These are phyloP conservation scores for Meteorus cinctellus DNA, from an alignment of 2,888 invertebrate genomes.

Conservation along the genomic window DNA sequence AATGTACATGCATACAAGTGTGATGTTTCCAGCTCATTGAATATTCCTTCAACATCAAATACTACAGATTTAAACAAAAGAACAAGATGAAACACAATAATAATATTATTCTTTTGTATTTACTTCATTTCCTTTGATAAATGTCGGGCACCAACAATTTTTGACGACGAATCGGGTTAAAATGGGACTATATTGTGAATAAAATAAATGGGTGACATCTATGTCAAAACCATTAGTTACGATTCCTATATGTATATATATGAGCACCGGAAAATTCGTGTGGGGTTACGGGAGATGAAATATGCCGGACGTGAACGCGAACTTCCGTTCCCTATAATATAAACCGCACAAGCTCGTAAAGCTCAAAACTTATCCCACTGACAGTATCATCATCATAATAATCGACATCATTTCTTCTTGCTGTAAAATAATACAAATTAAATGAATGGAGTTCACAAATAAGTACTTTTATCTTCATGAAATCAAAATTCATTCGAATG, in stretches of 20 bases:
- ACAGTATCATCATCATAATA: conserved; percentile 15
- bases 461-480: not conserved
- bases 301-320: conserved; percentile 29
- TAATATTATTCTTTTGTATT: not conserved
- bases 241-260: conserved; percentile 24
- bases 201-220: conserved; percentile 25
- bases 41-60: not conserved
- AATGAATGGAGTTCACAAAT: not conserved
- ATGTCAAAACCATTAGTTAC: conserved; percentile 17
- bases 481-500: too few species aligned
- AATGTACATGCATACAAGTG: not conserved
- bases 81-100: not conserved
- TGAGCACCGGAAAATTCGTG: not conserved
- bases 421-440: not conserved
- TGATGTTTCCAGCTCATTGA: not conserved
- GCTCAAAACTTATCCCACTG: conserved; percentile 11
- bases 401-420: conserved; percentile 2
- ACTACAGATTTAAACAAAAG: not conserved
- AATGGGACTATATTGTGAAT: conserved; percentile 3
- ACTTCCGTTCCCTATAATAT: conserved; percentile 23
- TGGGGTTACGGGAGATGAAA: conserved; percentile 24
- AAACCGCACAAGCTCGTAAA: conserved; percentile 15
- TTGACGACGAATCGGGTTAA: not conserved
- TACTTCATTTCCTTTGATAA: not conserved
- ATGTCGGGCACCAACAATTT: not conserved